Percentiles rank a stretch among this genome's conserved stretches.
These are phyloP conservation scores for Peribatodes rhomboidaria DNA, from an alignment of 2,888 invertebrate genomes.

Conservation along the genomic window DNA sequence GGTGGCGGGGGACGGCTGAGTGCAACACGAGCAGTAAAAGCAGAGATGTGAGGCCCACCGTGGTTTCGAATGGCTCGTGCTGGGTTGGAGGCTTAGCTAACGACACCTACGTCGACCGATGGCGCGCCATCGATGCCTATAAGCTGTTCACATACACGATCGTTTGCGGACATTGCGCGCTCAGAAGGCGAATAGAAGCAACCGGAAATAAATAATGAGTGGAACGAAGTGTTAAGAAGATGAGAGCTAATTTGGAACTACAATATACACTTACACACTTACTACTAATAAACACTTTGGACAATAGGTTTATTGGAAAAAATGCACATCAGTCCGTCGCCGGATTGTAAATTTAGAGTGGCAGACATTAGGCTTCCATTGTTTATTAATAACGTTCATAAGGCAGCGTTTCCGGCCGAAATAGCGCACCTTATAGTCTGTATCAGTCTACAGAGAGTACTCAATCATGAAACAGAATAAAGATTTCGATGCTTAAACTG, in stretches of 20 bases:
- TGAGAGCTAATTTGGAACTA: too few relatives aligned
- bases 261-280: too few relatives aligned
- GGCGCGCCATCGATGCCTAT: neutral
- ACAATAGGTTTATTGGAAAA: constrained; percentile 8
- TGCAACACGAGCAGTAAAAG: neutral
- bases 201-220: neutral
- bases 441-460: neutral
- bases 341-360: constrained; percentile 7
- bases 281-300: too few relatives aligned
- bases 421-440: neutral
- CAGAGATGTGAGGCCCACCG: neutral
- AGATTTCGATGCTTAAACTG: constrained; percentile 1
- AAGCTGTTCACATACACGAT: neutral
- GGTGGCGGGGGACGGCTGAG: neutral
- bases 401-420: neutral
- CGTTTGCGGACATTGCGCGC: neutral
- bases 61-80: neutral
- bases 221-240: neutral
- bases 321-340: neutral
- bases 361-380: neutral
- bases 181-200: neutral
- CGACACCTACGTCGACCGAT: neutral
- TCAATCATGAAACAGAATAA: constrained; percentile 3
- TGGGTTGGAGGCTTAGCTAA: neutral
- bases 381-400: constrained; percentile 7